These are phyloP conservation scores for Synergus japonicus DNA, from an alignment of 2,888 invertebrate species.

Conservation along the genomic window DNA sequence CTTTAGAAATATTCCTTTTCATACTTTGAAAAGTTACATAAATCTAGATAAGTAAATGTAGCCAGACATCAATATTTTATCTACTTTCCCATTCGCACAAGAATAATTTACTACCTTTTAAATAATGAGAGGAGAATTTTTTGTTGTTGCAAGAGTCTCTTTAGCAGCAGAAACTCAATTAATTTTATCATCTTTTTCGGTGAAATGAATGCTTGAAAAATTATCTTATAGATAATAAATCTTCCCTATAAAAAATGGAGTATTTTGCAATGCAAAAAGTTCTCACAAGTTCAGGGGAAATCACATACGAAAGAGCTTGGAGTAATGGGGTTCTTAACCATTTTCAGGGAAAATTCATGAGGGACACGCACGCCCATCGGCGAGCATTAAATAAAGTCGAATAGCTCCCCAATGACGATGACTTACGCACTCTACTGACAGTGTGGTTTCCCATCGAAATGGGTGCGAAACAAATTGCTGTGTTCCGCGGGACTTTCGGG, in stretches of 20 bases:
- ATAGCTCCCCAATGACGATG: conserved; percentile 68
- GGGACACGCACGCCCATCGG: conserved; percentile 62
- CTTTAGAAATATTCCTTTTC: not conserved
- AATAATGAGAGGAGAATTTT: too few species aligned
- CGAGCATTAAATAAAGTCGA: conserved; percentile 66
- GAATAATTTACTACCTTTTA: too few species aligned
- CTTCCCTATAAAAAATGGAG: not conserved
- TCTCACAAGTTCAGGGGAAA: not conserved
- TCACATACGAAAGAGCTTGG: not conserved
- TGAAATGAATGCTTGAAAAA: not conserved
- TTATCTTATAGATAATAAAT: not conserved
- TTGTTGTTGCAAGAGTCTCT: not conserved
- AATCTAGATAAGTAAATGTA: not conserved
- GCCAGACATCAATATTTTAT: not conserved
- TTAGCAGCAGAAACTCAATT: not conserved
- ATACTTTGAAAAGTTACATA: not conserved
- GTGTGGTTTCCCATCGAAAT: conserved; percentile 53
- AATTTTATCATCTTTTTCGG: not conserved
- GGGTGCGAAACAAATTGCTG: conserved; percentile 64
- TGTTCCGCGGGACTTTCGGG: conserved; percentile 55
- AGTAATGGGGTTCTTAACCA: conserved; percentile 9
- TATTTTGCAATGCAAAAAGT: not conserved
- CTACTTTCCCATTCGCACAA: not conserved
- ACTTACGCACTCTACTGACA: conserved; percentile 56
- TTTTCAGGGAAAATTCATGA: conserved; percentile 55